Percentiles rank a stretch among this genome's conserved stretches.
Evolutionary conservation across 2,797 vertebrate species (phyloP).

Genomic region (Dryobates pubescens): DNA sequence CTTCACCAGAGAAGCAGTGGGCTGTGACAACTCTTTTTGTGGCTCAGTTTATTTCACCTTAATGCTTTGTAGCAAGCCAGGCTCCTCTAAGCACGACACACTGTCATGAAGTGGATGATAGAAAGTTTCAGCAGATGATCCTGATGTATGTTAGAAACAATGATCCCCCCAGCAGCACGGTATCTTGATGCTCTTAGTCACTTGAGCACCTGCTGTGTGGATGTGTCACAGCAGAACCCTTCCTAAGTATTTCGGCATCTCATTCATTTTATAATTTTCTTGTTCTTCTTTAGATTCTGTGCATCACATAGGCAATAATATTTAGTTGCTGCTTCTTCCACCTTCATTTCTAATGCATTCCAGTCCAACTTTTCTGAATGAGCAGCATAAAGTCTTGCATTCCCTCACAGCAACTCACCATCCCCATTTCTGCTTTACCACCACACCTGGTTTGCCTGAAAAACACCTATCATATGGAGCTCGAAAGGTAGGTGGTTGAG

Average conservation of each 20-base stretch:
- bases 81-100: background rate
- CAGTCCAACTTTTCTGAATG: background rate
- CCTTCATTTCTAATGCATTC: background rate
- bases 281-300: background rate
- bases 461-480: background rate
- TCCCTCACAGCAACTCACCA: background rate
- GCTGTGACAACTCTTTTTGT: background rate
- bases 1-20: background rate
- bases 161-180: background rate
- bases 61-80: background rate
- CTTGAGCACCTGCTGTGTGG: background rate
- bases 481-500: background rate
- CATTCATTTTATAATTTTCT: background rate
- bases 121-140: background rate
- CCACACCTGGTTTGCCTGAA: background rate
- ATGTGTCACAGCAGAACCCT: background rate
- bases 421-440: background rate
- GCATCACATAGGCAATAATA: background rate
- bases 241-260: background rate
- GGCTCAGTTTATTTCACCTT: background rate
- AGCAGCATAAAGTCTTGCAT: background rate
- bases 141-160: fast-evolving
- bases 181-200: background rate
- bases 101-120: background rate
- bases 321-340: background rate